Evolutionary conservation across 2,113 vertebrate species (phyloP).

Genomic region (Ramphastos sulfuratus): DNA sequence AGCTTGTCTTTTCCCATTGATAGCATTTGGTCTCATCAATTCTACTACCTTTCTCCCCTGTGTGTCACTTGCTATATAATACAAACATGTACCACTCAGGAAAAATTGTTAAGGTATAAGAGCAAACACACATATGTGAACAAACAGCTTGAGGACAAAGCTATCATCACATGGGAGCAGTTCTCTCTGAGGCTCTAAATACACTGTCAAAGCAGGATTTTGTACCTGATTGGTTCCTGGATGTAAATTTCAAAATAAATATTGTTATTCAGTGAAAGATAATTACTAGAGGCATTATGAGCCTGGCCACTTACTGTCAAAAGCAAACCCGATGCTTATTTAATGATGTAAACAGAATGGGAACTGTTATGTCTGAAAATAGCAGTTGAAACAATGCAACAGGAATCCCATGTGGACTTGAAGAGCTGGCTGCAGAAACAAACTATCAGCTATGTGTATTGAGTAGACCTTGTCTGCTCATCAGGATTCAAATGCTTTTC

Average conservation of each 20-base stretch:
- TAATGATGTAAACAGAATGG: background rate
- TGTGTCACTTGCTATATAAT: background rate
- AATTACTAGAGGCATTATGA: constrained; percentile 16
- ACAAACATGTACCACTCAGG: background rate
- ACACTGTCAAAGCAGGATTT: constrained; percentile 19
- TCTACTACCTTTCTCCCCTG: background rate
- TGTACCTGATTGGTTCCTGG: background rate
- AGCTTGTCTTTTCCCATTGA: background rate
- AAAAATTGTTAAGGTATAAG: background rate
- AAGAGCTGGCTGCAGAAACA: background rate
- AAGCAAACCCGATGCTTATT: constrained; percentile 7
- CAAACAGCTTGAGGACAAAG: background rate
- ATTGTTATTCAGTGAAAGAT: background rate
- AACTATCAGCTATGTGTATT: background rate
- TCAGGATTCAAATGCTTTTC: background rate
- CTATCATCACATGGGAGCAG: background rate
- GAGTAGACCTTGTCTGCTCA: background rate
- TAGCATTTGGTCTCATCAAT: background rate
- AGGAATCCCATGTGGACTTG: background rate
- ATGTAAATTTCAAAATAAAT: constrained; percentile 48
- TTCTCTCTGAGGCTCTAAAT: background rate
- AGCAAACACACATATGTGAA: background rate
- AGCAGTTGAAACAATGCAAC: background rate
- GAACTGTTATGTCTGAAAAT: background rate
- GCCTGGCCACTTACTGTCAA: constrained; percentile 12